Evolutionary conservation across 2,113 vertebrate species (phyloP), one percentile per base, ranked within the genome.

Genomic region (Plecturocebus donacophilus): DNA sequence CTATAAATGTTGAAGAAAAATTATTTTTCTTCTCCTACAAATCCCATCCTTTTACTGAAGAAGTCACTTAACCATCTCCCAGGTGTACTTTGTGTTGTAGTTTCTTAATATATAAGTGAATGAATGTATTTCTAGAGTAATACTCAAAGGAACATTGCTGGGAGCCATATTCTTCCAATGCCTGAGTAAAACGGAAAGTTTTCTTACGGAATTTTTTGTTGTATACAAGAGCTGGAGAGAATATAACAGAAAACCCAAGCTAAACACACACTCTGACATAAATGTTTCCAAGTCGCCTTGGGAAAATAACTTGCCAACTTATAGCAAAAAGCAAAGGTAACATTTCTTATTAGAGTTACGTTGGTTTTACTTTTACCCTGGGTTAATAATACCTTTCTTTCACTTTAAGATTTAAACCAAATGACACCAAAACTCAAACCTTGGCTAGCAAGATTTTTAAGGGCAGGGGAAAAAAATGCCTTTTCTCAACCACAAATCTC

Each of bases 281-380:
- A 70, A 76, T 32, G 4, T 56, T 92, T 86, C 88, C 79, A 52
- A 85, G 77, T 82, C 77, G 91, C 71, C 42, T 88, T 71, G 45
- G 52, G 64, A 95, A 90, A 87, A 89, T 12, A 73, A 90, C 54
- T 89, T 91, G 32, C 25, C 64, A 87, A 80, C 23, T 75, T 58
- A 87, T 11, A 95, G 45, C 40, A 86, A 83, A 89, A 95, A 93
- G 21, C 89, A 96, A 93, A 95, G 76, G 52, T n/a, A 73, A 75
- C 52, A 71, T 56, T 89, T 91, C 93, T 91, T 27, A 77, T 61
- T 35, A 66, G 54, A 79, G 42, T 71, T 82, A 68, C 17, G 2
- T 14, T 14, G 42, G 35, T 42, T 93, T 95, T 87, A 71, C 23
- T 61, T 88, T 83, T 27, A 68, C 12, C 16, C 21, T 54, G 54